Percentiles rank a stretch among this genome's conserved stretches.
Evolutionary conservation across 2,113 vertebrate genomes (phyloP).

Genomic region (Oreotrochilus melanogaster): DNA sequence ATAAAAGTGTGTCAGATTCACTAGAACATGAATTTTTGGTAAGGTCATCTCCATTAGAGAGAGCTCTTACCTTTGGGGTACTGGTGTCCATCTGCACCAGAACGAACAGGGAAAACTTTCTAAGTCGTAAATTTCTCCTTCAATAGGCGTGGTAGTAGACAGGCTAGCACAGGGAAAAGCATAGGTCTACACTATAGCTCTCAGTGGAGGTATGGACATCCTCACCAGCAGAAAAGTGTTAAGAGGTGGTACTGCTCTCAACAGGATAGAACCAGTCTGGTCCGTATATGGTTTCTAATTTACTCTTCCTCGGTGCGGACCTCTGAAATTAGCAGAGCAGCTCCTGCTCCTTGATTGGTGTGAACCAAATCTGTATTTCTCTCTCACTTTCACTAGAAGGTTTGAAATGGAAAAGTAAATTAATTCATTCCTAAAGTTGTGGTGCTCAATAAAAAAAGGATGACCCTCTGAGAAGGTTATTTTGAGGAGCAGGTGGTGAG

Average conservation of each 20-base stretch:
- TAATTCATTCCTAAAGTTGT: neutral
- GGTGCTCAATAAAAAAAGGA: neutral
- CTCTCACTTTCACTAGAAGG: neutral
- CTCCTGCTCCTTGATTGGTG: neutral
- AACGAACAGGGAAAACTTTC: neutral
- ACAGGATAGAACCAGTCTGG: rapidly evolving
- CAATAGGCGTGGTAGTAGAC: neutral
- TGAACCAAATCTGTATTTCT: neutral
- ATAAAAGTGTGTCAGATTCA: neutral
- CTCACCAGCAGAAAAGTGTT: rapidly evolving
- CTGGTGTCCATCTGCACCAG: neutral
- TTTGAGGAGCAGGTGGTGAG: neutral
- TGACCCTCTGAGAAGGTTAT: neutral
- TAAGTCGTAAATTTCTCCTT: neutral
- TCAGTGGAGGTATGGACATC: neutral
- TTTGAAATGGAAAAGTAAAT: neutral
- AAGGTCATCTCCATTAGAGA: neutral
- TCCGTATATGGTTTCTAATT: rapidly evolving
- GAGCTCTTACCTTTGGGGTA: neutral
- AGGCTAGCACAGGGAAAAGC: neutral
- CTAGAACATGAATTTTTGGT: neutral
- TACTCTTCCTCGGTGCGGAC: rapidly evolving
- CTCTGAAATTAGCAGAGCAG: neutral
- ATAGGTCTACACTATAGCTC: rapidly evolving
- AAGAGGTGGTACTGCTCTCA: neutral